Evolutionary conservation across 2,888 invertebrate genomes (phyloP).

Genomic region (Sicus ferrugineus): DNA sequence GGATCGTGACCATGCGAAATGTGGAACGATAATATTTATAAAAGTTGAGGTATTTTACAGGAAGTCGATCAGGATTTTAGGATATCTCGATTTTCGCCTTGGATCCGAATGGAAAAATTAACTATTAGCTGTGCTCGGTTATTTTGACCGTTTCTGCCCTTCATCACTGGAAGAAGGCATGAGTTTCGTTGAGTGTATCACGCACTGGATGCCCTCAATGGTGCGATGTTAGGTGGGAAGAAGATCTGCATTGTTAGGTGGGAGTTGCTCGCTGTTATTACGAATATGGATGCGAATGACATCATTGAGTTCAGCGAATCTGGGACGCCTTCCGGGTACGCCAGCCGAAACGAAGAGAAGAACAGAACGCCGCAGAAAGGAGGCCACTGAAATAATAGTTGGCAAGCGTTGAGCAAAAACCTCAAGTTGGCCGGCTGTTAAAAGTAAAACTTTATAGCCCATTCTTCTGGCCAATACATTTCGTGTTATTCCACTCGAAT

Average conservation of each 20-base stretch:
- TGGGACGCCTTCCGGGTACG: neutral
- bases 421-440: neutral
- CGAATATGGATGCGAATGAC: neutral
- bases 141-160: too few species aligned
- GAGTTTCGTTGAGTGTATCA: too few species aligned
- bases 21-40: too few species aligned
- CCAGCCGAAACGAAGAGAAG: neutral
- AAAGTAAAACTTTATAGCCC: conserved; percentile 5
- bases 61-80: too few species aligned
- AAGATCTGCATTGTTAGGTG: neutral
- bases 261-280: too few species aligned
- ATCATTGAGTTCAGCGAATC: neutral
- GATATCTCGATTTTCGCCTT: too few species aligned
- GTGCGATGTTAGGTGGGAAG: neutral
- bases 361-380: neutral
- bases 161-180: too few species aligned
- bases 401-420: neutral
- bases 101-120: too few species aligned
- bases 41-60: too few species aligned
- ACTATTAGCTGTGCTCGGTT: too few species aligned
- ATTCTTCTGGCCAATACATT: neutral
- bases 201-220: neutral
- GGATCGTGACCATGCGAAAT: too few species aligned
- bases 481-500: neutral
- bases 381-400: neutral